Evolutionary conservation across 1,140 invertebrate genomes (phyloP).

Genomic region (Reticulitermes speratus): DNA sequence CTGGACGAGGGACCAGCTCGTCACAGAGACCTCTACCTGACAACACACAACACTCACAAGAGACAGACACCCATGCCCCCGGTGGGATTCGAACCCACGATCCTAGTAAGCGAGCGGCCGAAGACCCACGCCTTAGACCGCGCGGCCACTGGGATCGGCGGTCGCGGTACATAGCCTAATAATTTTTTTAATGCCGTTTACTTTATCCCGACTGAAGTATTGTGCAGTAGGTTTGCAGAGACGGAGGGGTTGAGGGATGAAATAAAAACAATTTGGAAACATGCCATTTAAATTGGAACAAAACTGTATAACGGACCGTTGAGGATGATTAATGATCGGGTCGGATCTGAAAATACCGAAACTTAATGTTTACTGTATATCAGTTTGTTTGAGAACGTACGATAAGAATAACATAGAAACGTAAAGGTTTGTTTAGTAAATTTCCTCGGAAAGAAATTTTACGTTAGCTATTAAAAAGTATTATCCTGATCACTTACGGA

Average conservation of each 20-base stretch:
- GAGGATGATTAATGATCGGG: not conserved
- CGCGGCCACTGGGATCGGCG: no score
- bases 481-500: not conserved
- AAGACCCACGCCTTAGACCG: no score
- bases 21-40: no score
- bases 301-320: not conserved
- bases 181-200: no score
- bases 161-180: no score
- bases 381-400: not conserved
- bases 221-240: not conserved
- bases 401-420: not conserved
- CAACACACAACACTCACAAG: no score
- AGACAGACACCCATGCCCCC: no score
- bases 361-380: not conserved
- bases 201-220: not conserved
- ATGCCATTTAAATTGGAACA: constrained; percentile 6
- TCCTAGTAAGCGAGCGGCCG: no score
- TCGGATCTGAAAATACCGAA: not conserved
- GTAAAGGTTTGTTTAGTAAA: not conserved
- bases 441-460: constrained; percentile 12
- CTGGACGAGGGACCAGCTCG: no score
- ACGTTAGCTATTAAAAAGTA: not conserved
- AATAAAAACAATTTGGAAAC: not conserved
- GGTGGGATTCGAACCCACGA: no score
- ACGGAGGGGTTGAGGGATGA: not conserved